Evolutionary conservation across 1,140 invertebrate species (phyloP), one percentile per base, ranked within the genome.

Genomic region (Mylabris phalerata): DNA sequence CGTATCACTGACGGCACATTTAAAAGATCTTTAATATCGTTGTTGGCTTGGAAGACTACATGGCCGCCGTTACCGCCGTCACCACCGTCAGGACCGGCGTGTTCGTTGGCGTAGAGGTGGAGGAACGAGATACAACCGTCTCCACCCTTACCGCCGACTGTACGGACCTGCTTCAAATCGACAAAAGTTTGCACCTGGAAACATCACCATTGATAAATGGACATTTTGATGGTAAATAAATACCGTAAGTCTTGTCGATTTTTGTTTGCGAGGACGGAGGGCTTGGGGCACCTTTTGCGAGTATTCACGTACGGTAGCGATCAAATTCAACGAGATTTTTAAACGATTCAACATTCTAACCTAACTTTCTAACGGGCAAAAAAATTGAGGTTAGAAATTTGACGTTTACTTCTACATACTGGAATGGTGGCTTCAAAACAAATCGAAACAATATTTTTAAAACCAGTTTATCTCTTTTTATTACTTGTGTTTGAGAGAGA

Each of bases 31-130:
- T 84, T 89, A 3, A 86, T 78, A 65, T 84, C 79, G 42, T 72
- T 71, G 6, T 80, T 79, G 11, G 88, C 87, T 79, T 89, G 75
- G 67, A 98, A 92, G 48, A 99, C 84, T 2, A 99, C 88, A 79
- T 98, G 96, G 0, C 92, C 96, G n/a, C 97, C 97, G 71, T 95
- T 84, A 1, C 97, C 97, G 9, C 96, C 97, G 77, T 98, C 92
- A 0, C 95, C 97, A 3, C 96, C 96, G 77, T 95, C 92, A 0
- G 96, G 95, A 5, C 97, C 97, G 0, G 90, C 95, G 57, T 79
- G 80, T 61, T 94, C 92, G 68, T 95, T 94, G 11, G 77, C 77
- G 77, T 81, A 93, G 7, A 89, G 68, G 51, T 79, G 83, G 2
- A 92, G 68, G 72, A 99, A 96, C 0, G 90, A 91, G 56, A 97